A percentile compares a stretch with the other conserved stretches of the same genome.
Evolutionary conservation across 1,140 invertebrate species (phyloP).

Genomic region (Augochlora pura): DNA sequence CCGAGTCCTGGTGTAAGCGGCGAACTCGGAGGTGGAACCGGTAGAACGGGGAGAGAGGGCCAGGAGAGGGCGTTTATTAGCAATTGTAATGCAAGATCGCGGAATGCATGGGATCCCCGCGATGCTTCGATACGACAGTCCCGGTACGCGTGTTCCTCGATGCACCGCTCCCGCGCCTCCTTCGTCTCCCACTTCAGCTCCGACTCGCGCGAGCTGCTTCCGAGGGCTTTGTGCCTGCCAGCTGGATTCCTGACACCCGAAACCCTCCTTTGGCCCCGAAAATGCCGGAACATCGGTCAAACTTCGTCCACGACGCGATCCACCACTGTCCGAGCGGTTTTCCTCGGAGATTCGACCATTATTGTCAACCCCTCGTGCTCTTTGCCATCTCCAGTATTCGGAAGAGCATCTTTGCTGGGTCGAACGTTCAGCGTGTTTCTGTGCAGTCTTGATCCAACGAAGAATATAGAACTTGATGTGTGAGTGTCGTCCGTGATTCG

Average conservation of each 20-base stretch:
- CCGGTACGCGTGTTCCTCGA: constrained; percentile 66
- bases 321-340: no score
- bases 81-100: constrained; percentile 74
- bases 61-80: constrained; percentile 70
- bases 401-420: no score
- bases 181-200: neutral
- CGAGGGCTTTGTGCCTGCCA: constrained; percentile 14
- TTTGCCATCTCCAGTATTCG: no score
- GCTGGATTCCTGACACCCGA: neutral
- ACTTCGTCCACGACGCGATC: neutral
- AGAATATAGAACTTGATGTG: no score
- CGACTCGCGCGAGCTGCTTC: constrained; percentile 21
- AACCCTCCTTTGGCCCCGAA: neutral
- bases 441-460: no score
- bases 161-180: constrained; percentile 57
- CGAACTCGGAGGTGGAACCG: constrained; percentile 34
- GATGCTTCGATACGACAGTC: constrained; percentile 69
- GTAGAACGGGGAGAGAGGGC: constrained; percentile 39
- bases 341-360: neutral
- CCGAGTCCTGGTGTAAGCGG: neutral
- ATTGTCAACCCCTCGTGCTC: no score
- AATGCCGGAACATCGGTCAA: neutral
- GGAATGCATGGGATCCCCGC: constrained; percentile 66
- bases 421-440: neutral
- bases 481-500: no score